Evolutionary conservation across 2,113 vertebrate genomes (phyloP), one percentile per base, ranked within the genome.

Genomic region (Athene cunicularia): DNA sequence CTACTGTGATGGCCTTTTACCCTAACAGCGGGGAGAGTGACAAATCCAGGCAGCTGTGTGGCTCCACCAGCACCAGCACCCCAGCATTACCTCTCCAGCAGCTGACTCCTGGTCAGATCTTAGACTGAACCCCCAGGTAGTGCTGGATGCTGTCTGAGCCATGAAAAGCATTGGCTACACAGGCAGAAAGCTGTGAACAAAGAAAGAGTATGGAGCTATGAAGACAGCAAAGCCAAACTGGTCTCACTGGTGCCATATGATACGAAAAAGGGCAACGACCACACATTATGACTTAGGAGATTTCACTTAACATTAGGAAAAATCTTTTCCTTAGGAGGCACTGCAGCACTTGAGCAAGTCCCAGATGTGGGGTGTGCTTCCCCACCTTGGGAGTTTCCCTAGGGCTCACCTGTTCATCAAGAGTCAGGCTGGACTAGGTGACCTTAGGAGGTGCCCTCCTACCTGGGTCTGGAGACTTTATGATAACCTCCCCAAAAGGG

Each of bases 121-220:
- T 74, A 33, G 76, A 19, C 75, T 73, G 24, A 93, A 35, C 5
- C 8, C 33, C 50, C 1, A 1, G 23, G 12, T n/a, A 10, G 8
- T 52, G 53, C 21, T 45, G 53, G 35, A 17, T 50, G 17, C 28
- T 2, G 1, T 16, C 15, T 32, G 7, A 59, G 14, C 30, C 71
- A 62, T 6, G 7, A 64, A 60, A 90, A 15, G 10, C 27, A 59
- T 28, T 19, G 1, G 55, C 37, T 91, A 19, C 8, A 5, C 43
- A 30, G 41, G 53, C 26, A 86, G 72, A 91, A 68, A 76, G 9
- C 14, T 59, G 23, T 18, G 30, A 80, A n/a, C 18, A 60, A 73
- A 83, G 1, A 72, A 41, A 24, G n/a, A 14, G 0, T 0, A 41
- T 11, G 15, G 55, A 82, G 11, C 35, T 55, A 14, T 32, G 35